Base-by-base conservation (phyloP, 2,113 vertebrate genomes). In the Sinocyclocheilus rhinocerous region DNA sequence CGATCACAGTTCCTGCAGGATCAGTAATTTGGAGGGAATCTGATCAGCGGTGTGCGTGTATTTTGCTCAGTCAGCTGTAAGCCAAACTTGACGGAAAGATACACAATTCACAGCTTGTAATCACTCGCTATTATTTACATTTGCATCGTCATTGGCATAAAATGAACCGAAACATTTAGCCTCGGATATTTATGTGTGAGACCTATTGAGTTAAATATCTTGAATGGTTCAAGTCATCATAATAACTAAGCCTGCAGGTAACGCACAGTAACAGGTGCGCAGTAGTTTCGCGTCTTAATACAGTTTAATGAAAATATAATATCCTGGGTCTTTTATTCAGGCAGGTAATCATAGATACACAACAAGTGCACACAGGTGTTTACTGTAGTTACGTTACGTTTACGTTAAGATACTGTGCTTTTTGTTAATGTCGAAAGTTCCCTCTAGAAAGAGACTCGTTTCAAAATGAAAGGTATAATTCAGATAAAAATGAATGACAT, bases 241-340 rank as follows among this genome's bases (percentile, higher is more conserved):
- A n/a, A 39, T 15, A 24, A 16, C 39, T 69, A 63, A n/a, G 12
- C 26, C 79, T 45, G 26, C 59, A 85, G 70, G 63, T 85, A 33
- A 85, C 61, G 72, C 85, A 85, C 73, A 85, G 84, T 45, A 81
- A 65, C 59, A 81, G 79, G 79, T 48, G 77, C 76, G 11, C 50
- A 6, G 7, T 33, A 11, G 29, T 57, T 33, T 20, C 50, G 36
- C 42, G 5, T 26, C 5, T 16, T 76, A 59, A 33, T 29, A 18
- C 0, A 10, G 22, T 24, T 24, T 11, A n/a, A 8, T 9, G 45
- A 26, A 11, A 33, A 33, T 4, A 3, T 59, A 59, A 59, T 3
- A 22, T 59, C 18, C 4, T 22, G 9, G 1, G 11, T 45, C 0
- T 24, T 45, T 75, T 24, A 67, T 45, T 7, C 22, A 39, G 18